Evolutionary conservation across 2,888 invertebrate species (phyloP).

Genomic region (Dioctria linearis): DNA sequence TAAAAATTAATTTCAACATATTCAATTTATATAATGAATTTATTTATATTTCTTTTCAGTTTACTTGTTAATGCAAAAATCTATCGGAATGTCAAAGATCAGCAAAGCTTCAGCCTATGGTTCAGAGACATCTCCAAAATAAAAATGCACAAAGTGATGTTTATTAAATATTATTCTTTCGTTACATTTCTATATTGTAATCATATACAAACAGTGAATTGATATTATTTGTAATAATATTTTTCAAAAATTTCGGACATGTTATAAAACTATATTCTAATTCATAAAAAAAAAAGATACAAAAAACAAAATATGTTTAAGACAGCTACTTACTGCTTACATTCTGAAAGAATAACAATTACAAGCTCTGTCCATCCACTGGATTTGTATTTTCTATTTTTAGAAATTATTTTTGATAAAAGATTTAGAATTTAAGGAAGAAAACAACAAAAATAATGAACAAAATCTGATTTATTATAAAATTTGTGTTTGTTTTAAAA

Average conservation of each 20-base stretch:
- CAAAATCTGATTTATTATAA: too few relatives aligned
- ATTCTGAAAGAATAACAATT: slow-evolving; percentile 7
- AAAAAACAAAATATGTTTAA: too few relatives aligned
- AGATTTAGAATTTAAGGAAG: slow-evolving; percentile 12
- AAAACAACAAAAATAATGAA: background rate
- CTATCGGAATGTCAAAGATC: slow-evolving; percentile 88
- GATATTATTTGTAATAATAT: slow-evolving; percentile 33
- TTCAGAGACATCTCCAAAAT: slow-evolving; percentile 60
- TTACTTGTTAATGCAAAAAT: slow-evolving; percentile 82
- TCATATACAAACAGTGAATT: slow-evolving; percentile 15
- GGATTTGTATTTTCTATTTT: slow-evolving; percentile 23
- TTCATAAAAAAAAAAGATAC: slow-evolving; percentile 1
- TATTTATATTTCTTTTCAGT: slow-evolving; percentile 75
- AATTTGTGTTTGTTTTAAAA: too few relatives aligned
- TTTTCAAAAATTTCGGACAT: slow-evolving; percentile 15
- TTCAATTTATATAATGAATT: background rate
- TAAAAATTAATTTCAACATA: too few relatives aligned
- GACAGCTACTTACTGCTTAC: slow-evolving; percentile 4
- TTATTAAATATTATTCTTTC: slow-evolving; percentile 1
- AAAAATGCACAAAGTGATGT: slow-evolving; percentile 25
- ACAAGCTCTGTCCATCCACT: background rate
- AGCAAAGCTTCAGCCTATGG: slow-evolving; percentile 89
- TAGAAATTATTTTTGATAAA: slow-evolving; percentile 37
- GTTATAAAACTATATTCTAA: slow-evolving; percentile 37
- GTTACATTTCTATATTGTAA: slow-evolving; percentile 32